These are phyloP conservation scores for Centruroides sculpturatus DNA, from an alignment of 1,140 invertebrate genomes.

Conservation along the genomic window DNA sequence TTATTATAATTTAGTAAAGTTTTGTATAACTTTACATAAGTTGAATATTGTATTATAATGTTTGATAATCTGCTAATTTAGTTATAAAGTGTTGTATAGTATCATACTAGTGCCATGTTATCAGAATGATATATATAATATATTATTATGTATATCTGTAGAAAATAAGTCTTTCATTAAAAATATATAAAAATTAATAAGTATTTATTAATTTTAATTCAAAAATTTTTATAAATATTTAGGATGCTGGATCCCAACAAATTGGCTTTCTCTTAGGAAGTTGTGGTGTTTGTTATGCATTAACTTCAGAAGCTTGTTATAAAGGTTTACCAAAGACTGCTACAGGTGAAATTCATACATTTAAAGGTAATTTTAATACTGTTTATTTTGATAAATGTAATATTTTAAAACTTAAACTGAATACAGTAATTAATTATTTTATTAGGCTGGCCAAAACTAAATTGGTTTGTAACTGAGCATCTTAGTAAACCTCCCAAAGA, in stretches of 20 bases:
- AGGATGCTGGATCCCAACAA: constrained; percentile 90
- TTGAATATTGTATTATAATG: no score
- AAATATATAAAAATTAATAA: no score
- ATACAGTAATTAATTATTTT: not conserved
- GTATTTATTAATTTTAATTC: not conserved
- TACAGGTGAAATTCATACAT: constrained; percentile 80
- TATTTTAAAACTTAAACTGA: no score
- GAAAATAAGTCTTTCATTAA: no score
- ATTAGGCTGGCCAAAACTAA: constrained; percentile 71
- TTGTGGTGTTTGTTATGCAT: constrained; percentile 79
- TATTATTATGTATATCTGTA: no score
- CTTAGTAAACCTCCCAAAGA: constrained; percentile 88
- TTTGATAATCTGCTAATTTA: no score
- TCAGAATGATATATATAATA: no score
- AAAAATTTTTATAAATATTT: constrained; percentile 11
- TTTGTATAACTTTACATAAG: no score
- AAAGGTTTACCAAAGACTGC: constrained; percentile 91
- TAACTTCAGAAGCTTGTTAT: constrained; percentile 95
- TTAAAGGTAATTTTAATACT: constrained; percentile 50
- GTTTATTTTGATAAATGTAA: no score
- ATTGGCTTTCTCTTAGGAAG: constrained; percentile 95
- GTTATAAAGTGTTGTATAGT: no score
- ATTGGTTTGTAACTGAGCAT: constrained; percentile 96
- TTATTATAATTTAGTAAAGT: no score
- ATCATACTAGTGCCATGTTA: no score